Percentiles rank a stretch among this genome's conserved stretches.
Conservation (phyloP, 1,140 invertebrate species). For the Limonius californicus region DNA sequence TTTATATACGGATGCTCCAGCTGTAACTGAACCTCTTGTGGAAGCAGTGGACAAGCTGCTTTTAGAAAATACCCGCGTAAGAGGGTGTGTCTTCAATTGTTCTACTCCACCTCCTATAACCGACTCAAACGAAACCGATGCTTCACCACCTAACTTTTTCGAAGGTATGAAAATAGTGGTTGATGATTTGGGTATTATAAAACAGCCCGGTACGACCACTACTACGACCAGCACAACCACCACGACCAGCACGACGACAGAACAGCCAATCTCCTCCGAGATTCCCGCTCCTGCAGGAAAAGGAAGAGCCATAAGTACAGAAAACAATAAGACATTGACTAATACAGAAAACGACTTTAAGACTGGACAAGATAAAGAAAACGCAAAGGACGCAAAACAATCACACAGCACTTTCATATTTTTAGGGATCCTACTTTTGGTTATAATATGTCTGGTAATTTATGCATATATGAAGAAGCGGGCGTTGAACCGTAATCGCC, state of each 20-base stretch:
- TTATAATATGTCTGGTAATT: background rate
- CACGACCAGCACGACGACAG: background rate
- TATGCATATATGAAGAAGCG: background rate
- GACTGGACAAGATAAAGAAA: background rate
- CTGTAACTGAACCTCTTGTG: background rate
- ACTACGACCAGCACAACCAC: background rate
- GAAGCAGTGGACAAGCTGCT: background rate
- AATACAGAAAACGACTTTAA: background rate
- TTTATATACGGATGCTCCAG: background rate
- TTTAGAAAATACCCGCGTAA: background rate
- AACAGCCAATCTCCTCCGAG: no score
- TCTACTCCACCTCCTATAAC: constrained; percentile 44
- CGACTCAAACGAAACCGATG: constrained; percentile 46
- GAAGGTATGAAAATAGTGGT: constrained; percentile 44
- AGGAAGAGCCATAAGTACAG: background rate
- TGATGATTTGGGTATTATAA: background rate
- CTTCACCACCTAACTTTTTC: constrained; percentile 38
- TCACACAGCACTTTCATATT: constrained; percentile 4
- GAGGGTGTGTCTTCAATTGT: constrained; percentile 42
- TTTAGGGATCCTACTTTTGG: background rate
- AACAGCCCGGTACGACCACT: background rate
- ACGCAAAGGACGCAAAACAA: background rate
- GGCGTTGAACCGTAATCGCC: no score
- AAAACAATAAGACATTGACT: background rate
- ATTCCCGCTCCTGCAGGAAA: no score